phyloP scores from a whole-genome alignment of 2,888 invertebrate species.

The Cephalotes varians region DNA sequence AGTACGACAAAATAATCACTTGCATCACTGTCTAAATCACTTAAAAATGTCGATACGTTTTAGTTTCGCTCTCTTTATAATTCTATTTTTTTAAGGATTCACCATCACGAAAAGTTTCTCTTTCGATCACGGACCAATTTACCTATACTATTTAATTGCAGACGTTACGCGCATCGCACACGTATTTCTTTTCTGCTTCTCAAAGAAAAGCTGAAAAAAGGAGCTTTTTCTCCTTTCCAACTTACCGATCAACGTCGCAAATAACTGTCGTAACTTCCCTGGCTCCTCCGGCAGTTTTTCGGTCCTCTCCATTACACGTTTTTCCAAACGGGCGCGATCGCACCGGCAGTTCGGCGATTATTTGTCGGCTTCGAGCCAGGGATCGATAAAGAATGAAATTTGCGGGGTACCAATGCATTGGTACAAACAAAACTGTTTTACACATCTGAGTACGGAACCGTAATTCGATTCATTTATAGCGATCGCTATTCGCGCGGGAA shows the following conservation, averaged over 20 bases:
- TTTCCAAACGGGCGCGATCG: neutral
- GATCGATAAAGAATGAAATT: neutral
- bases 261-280: conserved; percentile 77
- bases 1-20: neutral
- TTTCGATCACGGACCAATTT: no score
- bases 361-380: neutral
- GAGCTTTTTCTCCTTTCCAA: conserved; percentile 21
- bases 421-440: conserved; percentile 19
- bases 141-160: neutral
- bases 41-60: neutral
- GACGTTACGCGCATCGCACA: no score
- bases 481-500: conserved; percentile 51
- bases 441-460: conserved; percentile 46
- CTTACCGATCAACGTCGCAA: conserved; percentile 76
- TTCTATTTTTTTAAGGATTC: neutral
- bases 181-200: neutral
- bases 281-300: conserved; percentile 50
- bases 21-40: neutral
- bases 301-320: conserved; percentile 42
- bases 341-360: neutral
- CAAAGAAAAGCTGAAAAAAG: neutral
- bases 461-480: conserved; percentile 75
- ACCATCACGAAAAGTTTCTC: no score
- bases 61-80: neutral
- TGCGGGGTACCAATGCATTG: neutral